phyloP scores from a whole-genome alignment of 2,113 vertebrate species.

The Glareola pratincola region DNA sequence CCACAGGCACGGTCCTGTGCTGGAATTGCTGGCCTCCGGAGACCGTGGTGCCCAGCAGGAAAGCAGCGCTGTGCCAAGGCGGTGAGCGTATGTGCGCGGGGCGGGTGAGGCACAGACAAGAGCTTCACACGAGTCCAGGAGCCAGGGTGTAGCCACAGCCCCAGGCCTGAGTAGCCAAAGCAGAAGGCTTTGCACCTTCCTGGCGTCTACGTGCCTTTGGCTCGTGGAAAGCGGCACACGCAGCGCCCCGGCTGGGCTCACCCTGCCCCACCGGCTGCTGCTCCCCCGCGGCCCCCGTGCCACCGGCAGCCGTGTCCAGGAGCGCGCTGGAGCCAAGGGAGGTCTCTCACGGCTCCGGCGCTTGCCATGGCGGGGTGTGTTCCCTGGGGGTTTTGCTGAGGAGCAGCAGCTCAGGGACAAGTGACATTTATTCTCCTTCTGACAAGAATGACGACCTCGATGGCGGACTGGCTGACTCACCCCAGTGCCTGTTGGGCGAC shows the following conservation, averaged over 20 bases:
- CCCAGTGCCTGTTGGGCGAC: not conserved
- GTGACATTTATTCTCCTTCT: not conserved
- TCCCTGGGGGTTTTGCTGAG: not conserved
- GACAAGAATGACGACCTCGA: not conserved
- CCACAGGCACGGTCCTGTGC: no score
- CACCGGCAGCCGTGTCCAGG: not conserved
- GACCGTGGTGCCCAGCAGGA: not conserved
- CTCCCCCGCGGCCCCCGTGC: not conserved
- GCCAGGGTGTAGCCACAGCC: no score
- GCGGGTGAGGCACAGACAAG: no score
- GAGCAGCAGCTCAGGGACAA: not conserved
- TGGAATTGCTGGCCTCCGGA: not conserved
- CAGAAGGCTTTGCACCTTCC: not conserved
- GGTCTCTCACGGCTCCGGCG: rapidly evolving
- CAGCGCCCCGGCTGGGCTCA: not conserved
- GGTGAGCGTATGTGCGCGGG: rapidly evolving
- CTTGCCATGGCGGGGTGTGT: rapidly evolving
- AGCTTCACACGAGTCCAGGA: not conserved
- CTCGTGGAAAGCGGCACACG: not conserved
- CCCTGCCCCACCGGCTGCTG: not conserved
- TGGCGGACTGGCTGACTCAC: not conserved
- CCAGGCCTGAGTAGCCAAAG: not conserved
- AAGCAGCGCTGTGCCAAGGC: not conserved
- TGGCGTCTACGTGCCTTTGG: not conserved
- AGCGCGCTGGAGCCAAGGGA: not conserved